Percentiles rank a stretch among this genome's conserved stretches.
These are phyloP conservation scores for Atta colombica DNA, from an alignment of 1,140 invertebrate species.

Conservation along the genomic window DNA sequence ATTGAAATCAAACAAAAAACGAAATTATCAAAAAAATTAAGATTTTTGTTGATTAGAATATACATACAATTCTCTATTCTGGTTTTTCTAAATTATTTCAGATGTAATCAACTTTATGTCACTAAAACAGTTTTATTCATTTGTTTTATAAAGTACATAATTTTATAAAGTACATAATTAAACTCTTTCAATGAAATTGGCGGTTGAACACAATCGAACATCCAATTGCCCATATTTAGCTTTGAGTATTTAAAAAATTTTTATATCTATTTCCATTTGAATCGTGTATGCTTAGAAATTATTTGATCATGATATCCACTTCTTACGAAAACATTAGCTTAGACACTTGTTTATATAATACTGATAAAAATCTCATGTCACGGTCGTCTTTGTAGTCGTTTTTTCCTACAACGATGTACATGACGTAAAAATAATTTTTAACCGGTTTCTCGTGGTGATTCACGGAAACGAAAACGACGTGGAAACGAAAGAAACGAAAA, in stretches of 20 bases:
- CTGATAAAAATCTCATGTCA: neutral
- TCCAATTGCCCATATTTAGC: neutral
- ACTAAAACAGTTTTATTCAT: neutral
- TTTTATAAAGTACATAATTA: neutral
- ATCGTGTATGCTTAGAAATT: neutral
- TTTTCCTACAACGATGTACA: neutral
- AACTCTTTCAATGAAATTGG: slow-evolving; percentile 2
- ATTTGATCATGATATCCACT: neutral
- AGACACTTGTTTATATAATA: neutral
- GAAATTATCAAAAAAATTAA: neutral
- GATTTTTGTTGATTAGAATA: neutral
- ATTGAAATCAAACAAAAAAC: neutral
- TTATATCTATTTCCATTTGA: neutral
- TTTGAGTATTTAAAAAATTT: neutral
- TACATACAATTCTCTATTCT: neutral
- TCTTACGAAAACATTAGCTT: neutral
- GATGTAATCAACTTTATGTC: neutral
- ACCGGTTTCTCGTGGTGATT: slow-evolving; percentile 34
- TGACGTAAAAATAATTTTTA: slow-evolving; percentile 25
- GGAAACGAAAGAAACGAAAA: slow-evolving; percentile 9
- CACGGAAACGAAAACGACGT: slow-evolving; percentile 30
- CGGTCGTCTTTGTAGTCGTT: neutral
- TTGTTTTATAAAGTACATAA: neutral
- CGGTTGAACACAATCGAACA: neutral
- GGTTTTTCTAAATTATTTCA: neutral